A percentile compares a stretch with the other conserved stretches of the same genome.
These are phyloP conservation scores for Orchesella cincta DNA, from an alignment of 1,140 invertebrate species.

Conservation along the genomic window DNA sequence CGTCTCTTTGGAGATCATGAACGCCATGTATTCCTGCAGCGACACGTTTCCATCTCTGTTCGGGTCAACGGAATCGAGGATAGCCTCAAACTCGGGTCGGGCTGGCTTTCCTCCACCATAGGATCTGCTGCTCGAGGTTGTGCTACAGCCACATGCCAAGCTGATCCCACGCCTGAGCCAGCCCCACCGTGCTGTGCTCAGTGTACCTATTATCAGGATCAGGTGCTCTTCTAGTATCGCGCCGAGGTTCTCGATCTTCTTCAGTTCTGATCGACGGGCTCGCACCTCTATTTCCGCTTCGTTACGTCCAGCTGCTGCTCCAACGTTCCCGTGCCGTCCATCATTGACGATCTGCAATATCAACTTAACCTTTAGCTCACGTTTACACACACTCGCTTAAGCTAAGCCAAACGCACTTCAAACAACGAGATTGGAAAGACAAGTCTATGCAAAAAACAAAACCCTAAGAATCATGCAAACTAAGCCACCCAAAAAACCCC, in stretches of 20 bases:
- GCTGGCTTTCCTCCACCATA: conserved; percentile 98
- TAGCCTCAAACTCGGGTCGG: conserved; percentile 98
- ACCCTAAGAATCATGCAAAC: no score
- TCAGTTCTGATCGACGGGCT: conserved; percentile 84
- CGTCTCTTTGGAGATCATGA: conserved; percentile 99
- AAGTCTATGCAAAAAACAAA: no score
- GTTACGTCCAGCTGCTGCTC: conserved; percentile 96
- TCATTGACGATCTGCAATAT: conserved; percentile 88
- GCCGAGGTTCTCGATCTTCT: conserved; percentile 97
- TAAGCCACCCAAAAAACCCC: no score
- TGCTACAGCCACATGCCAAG: conserved; percentile 99
- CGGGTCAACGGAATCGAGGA: conserved; percentile 87
- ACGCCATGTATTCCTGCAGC: conserved; percentile 99
- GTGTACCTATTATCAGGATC: conserved; percentile 99
- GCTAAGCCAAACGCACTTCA: conserved; percentile 10
- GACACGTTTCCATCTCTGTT: conserved; percentile 95
- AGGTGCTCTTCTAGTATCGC: conserved; percentile 95
- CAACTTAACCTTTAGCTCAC: background rate
- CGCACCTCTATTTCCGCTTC: conserved; percentile 89
- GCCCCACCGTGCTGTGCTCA: conserved; percentile 95
- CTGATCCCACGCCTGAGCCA: conserved; percentile 95
- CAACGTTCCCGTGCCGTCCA: conserved; percentile 96
- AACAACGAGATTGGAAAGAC: background rate
- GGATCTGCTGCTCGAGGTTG: conserved; percentile 99
- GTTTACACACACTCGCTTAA: conserved; percentile 5